These are phyloP conservation scores for Pollenia angustigena DNA, from an alignment of 2,888 invertebrate species.

Conservation along the genomic window DNA sequence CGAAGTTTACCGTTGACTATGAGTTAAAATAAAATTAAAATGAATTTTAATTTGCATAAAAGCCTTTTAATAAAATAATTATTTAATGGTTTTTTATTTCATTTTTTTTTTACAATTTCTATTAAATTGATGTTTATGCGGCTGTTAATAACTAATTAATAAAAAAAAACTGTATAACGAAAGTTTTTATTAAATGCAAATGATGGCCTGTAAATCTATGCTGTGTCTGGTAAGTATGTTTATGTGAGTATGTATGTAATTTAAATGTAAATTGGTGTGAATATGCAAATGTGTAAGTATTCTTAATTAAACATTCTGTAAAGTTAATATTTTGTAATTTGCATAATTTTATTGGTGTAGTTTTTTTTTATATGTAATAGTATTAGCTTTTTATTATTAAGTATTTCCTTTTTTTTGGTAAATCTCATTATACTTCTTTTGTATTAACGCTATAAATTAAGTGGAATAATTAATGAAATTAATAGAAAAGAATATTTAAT, in stretches of 20 bases:
- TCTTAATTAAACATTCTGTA: slow-evolving; percentile 53
- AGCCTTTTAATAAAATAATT: slow-evolving; percentile 10
- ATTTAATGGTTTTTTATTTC: slow-evolving; percentile 39
- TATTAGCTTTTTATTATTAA: background rate
- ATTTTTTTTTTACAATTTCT: slow-evolving; percentile 41
- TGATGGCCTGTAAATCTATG: slow-evolving; percentile 2
- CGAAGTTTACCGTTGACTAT: background rate
- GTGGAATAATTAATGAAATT: slow-evolving; percentile 22
- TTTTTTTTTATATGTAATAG: background rate
- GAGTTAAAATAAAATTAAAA: slow-evolving; percentile 7
- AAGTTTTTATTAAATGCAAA: slow-evolving; percentile 21
- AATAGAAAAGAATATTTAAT: background rate
- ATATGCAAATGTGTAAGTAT: background rate
- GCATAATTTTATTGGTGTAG: slow-evolving; percentile 22
- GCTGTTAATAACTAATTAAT: slow-evolving; percentile 67
- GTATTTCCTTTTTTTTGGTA: background rate
- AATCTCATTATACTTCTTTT: slow-evolving; percentile 15
- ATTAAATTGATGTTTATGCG: slow-evolving; percentile 61
- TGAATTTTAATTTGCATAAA: background rate
- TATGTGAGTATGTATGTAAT: no score
- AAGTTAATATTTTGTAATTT: slow-evolving; percentile 48
- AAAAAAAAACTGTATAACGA: background rate
- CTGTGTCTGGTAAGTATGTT: background rate
- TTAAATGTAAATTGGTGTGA: background rate
- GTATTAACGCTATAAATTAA: slow-evolving; percentile 18